phyloP scores from a whole-genome alignment of 37 sponge, comb jelly and placozoan genomes.

The Halichondria panicea region DNA sequence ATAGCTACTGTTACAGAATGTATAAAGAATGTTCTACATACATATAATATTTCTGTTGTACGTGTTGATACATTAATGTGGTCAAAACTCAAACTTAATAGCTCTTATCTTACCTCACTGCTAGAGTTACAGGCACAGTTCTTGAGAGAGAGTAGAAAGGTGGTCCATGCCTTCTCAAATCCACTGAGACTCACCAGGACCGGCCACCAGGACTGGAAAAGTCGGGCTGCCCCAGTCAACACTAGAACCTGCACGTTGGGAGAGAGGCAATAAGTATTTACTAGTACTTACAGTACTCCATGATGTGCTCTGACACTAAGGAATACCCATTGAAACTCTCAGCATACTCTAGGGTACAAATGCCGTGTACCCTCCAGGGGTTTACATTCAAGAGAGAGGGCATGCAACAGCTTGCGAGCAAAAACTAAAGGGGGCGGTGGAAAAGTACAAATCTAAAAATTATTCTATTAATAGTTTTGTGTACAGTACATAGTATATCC shows the following conservation, averaged over 20 bases:
- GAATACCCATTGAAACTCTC: too few relatives aligned
- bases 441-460: conserved; percentile 27
- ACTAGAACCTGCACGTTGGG: conserved; percentile 14
- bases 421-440: conserved; percentile 12
- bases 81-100: neutral
- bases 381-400: conserved; percentile 16
- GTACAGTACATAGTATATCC: too few relatives aligned
- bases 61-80: neutral
- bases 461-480: too few relatives aligned
- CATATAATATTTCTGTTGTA: neutral
- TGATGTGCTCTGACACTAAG: too few relatives aligned
- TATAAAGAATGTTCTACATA: neutral
- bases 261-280: too few relatives aligned
- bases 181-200: conserved; percentile 45
- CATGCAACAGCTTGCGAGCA: too few relatives aligned
- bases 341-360: too few relatives aligned
- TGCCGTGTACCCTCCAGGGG: too few relatives aligned
- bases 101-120: conserved; percentile 57
- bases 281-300: too few relatives aligned
- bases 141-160: conserved; percentile 61
- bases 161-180: conserved; percentile 78
- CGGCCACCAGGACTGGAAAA: conserved; percentile 70
- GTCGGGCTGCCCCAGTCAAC: conserved; percentile 45
- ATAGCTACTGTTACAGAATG: neutral
- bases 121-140: conserved; percentile 58